Base-by-base conservation (phyloP, 2,113 vertebrate genomes). In the Glaucomys volans region DNA sequence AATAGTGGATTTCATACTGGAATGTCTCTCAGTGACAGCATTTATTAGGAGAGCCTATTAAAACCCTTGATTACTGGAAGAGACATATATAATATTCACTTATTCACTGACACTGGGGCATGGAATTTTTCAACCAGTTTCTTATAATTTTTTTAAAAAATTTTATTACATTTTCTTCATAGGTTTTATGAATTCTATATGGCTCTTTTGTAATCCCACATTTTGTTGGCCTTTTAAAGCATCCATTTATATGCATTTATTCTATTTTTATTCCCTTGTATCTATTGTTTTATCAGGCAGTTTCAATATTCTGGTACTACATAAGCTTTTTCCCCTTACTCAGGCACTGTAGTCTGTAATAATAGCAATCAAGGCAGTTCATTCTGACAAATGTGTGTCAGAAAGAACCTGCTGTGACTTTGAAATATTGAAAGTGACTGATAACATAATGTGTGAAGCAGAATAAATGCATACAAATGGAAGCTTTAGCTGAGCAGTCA, bases 381-480 rank as follows among this genome's bases (percentile, higher is more conserved):
- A 95, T 98, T 98, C 97, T 98, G 98, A 98, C 97, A 98, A 98
- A 98, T 95, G 87, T 95, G 95, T 98, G 97, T 98, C 98, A 98
- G 97, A 98, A 98, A 97, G 97, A 94, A 97, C 98, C 97, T 98
- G 97, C 98, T 98, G 98, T 98, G 98, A 98, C 98, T 98, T 98
- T 98, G 98, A 98, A 98, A 98, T 98, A 98, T 98, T 98, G 97
- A 91, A 98, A 98, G 97, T 98, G 98, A 98, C 98, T 98, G 98
- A 98, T 98, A 99, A 98, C 98, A 98, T 98, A 98, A 99, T 97
- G 97, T 97, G 97, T 90, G 96, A 98, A 98, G 97, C 97, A 97
- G 98, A 98, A 98, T 98, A 99, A 99, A 98, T 98, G 98, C 98
- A 99, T 98, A 98, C 97, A 98, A 99, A 98, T 98, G 97, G 97